Evolutionary conservation across 2,797 vertebrate species (phyloP), one percentile per base, ranked within the genome.

Genomic region (Pterois miles): DNA sequence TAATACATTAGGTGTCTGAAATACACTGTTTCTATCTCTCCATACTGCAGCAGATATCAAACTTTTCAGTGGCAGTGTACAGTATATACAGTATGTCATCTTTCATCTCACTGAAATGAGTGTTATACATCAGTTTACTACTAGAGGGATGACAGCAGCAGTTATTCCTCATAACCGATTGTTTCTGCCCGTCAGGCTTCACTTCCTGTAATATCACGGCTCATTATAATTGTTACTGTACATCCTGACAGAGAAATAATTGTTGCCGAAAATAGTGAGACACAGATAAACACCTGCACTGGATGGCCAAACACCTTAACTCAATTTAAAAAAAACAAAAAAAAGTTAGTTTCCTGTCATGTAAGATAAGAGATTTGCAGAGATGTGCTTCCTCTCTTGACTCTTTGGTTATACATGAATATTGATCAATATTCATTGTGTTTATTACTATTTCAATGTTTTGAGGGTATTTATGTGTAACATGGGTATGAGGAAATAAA

Each of bases 121-220:
- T 20, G 9, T 71, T 43, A 78, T 56, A 29, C 16, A 34, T 23
- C 77, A 79, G 71, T 52, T 56, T 14, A 71, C 20, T 27, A 46
- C 58, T 6, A 22, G 36, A 57, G 67, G 33, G 50, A 22, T 65
- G 74, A 74, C 80, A 80, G 74, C 46, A 40, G 71, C 14, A 16
- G 64, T 40, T 36, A 29, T 68, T 85, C 38, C 64, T 86, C 63
- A 73, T 43, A 27, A 16, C 23, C 75, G 80, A 81, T 71, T 72
- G 73, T 75, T 74, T 78, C 25, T 74, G 68, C 10, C 58, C 20
- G 13, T 48, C 33, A 50, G 76, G 50, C 18, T 70, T 77, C 65
- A 20, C 67, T 71, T 85, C 69, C 73, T 66, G 36, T 75, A 65
- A 71, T 63, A 27, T 83, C 60, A 58, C 4, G 8, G 5, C 22